Percentiles rank a stretch among this genome's conserved stretches.
phyloP scores from a whole-genome alignment of 2,888 invertebrate species.

The Coecobrya sp. region DNA sequence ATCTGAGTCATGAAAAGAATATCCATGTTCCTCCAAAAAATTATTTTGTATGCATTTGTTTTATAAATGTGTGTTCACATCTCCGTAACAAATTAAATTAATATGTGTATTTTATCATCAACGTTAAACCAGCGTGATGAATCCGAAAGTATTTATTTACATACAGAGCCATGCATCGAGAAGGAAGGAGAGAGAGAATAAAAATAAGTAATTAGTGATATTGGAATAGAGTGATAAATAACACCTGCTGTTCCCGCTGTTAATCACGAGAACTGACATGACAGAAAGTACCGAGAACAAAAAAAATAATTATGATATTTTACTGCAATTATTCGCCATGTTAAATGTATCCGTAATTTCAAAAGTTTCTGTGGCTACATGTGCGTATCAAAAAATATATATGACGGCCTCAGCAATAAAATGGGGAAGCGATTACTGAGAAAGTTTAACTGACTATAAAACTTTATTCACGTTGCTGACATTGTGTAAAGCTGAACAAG shows the following conservation, averaged over 20 bases:
- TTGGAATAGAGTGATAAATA: background rate
- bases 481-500: background rate
- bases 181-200: background rate
- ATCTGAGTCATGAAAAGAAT: no score
- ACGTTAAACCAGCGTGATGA: background rate
- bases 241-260: conserved; percentile 20
- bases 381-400: background rate
- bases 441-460: background rate
- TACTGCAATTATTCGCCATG: background rate
- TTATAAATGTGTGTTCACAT: background rate
- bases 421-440: no score
- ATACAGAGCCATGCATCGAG: no score
- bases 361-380: background rate
- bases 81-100: conserved; percentile 14
- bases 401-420: no score
- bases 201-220: background rate
- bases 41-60: no score
- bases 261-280: background rate
- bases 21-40: no score
- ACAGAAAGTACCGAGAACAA: background rate
- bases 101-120: background rate
- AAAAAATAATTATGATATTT: background rate
- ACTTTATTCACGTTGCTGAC: background rate
- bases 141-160: background rate
- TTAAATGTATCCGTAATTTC: background rate